Base-by-base conservation (phyloP, 2,113 vertebrate species). In the Dicaeum eximium region DNA sequence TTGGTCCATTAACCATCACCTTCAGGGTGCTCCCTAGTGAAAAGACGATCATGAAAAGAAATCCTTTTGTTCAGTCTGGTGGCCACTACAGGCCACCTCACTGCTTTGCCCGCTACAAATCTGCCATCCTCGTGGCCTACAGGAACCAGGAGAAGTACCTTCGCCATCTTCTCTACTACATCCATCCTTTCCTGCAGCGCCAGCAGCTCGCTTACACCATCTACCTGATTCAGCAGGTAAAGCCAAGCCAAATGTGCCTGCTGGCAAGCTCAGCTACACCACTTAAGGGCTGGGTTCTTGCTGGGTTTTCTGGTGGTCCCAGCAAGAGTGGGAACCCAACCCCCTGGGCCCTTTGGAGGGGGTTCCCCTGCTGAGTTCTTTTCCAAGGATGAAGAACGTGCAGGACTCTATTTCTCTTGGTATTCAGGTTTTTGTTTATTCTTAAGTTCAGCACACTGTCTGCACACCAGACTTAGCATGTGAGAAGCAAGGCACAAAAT, bases 151-250 rank as follows among this genome's bases (percentile, higher is more conserved):
- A 97, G 89, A 82, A 92, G 35, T 78, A 96, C 58, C 96, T 98
- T 14, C 97, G 15, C 23, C 95, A 96, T 9, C 90, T 98, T 15
- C 97, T 98, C 18, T 98, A 98, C 87, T 97, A 98, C 5, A 91
- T 98, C 35, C 97, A 98, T 72, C 97, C 97, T 18, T 98, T 98
- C 90, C 80, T 98, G 79, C 98, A 98, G 87, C 96, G 98, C 47
- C 97, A 98, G 88, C 98, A 98, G 95, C 97, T 98, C 86, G 91
- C 80, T 50, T 98, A 98, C 86, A 88, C 93, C 4, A 93, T 98
- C 90, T 98, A 98, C 75, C 86, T 98, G 86, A 98, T 98, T 74
- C 95, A 98, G 81, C 98, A 98, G 98, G 98, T 98, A 96, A 96
- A 64, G 17, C 19, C 23, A 64, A 79, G 56, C 33, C 25, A 15